These are phyloP conservation scores for Simalia tracyae DNA, from an alignment of 2,797 vertebrate species.

Conservation along the genomic window DNA sequence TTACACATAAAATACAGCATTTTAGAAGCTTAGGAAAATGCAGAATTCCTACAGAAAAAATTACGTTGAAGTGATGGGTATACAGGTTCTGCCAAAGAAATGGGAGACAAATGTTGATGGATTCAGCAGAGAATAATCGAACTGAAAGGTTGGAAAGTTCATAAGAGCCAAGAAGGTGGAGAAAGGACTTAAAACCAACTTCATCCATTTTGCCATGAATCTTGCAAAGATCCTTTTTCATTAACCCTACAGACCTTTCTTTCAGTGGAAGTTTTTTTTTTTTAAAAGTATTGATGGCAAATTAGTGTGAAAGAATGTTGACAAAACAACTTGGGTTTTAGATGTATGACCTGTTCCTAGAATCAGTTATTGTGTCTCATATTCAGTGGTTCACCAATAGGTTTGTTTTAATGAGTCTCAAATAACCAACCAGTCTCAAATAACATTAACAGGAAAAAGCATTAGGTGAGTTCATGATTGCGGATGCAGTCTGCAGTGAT, in stretches of 20 bases:
- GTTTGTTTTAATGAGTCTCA: not conserved
- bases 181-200: slow-evolving; percentile 1
- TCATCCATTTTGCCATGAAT: not conserved
- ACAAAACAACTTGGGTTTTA: not conserved
- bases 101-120: not conserved
- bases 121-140: not conserved
- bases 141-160: not conserved
- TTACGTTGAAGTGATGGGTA: not conserved
- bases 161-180: not conserved
- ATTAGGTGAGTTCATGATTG: not conserved
- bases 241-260: not conserved
- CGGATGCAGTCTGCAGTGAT: not conserved
- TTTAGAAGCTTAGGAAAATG: not conserved
- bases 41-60: not conserved
- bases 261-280: not conserved
- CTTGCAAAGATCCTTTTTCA: not conserved
- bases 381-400: not conserved
- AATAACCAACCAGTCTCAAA: not conserved
- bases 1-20: not conserved
- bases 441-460: not conserved
- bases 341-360: not conserved
- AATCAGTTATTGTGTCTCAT: not conserved
- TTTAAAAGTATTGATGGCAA: not conserved
- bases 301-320: not conserved
- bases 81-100: not conserved